phyloP scores from a whole-genome alignment of 2,797 vertebrate species.

The Salarias fasciatus region DNA sequence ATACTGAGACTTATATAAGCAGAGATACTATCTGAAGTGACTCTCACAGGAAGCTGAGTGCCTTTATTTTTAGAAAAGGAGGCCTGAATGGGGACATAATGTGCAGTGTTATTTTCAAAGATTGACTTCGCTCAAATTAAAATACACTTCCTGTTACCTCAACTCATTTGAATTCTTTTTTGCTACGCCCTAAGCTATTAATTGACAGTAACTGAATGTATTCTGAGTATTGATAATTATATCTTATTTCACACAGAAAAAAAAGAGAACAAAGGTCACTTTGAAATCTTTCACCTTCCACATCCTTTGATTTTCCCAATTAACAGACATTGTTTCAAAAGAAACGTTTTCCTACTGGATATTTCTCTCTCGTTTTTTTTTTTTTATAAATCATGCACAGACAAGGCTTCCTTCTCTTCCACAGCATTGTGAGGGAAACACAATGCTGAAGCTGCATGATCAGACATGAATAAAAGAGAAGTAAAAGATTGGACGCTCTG shows the following conservation, averaged over 20 bases:
- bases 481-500: not conserved
- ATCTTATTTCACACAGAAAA: too few species aligned
- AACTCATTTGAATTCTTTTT: too few species aligned
- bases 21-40: not conserved
- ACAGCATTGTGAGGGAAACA: too few species aligned
- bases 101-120: not conserved
- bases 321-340: not conserved
- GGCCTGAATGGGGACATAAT: conserved; percentile 2
- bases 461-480: not conserved
- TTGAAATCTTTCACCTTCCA: too few species aligned
- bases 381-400: too few species aligned
- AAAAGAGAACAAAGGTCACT: too few species aligned
- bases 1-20: not conserved
- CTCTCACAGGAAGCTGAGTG: conserved; percentile 1
- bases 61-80: conserved; percentile 13
- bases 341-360: not conserved
- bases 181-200: too few species aligned
- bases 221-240: too few species aligned
- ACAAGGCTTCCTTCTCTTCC: too few species aligned
- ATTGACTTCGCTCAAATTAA: not conserved
- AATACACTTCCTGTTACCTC: not conserved
- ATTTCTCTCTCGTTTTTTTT: not conserved
- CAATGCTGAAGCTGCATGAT: not conserved
- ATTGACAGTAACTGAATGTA: too few species aligned
- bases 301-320: not conserved